Evolutionary conservation across 1,140 invertebrate species (phyloP).

Genomic region (Atta texana): DNA sequence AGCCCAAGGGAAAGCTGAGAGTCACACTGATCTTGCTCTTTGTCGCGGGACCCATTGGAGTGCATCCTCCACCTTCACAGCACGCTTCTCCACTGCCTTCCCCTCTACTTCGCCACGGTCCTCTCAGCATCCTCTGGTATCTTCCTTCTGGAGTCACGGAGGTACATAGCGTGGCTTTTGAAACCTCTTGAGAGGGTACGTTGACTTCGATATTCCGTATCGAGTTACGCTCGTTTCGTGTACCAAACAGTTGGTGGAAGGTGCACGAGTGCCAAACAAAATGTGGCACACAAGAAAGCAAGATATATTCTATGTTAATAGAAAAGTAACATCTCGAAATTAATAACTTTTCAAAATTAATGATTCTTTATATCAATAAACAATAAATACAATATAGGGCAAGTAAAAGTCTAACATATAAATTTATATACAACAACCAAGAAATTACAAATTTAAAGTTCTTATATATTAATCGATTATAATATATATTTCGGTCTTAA

Average conservation of each 20-base stretch:
- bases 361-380: no score
- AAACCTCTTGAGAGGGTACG: constrained; percentile 76
- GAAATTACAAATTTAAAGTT: no score
- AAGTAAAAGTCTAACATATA: no score
- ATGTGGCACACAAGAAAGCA: constrained; percentile 7
- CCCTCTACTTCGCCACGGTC: constrained; percentile 62
- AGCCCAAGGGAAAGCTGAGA: constrained; percentile 78
- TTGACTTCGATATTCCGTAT: constrained; percentile 80
- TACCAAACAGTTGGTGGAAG: constrained; percentile 72
- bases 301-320: neutral
- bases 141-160: constrained; percentile 69
- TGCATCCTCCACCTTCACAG: constrained; percentile 75
- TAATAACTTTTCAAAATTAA: no score
- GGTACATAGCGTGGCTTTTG: constrained; percentile 74
- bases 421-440: no score
- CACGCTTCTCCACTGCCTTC: constrained; percentile 41
- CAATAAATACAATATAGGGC: no score
- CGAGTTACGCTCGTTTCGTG: constrained; percentile 77
- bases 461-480: no score
- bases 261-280: constrained; percentile 46
- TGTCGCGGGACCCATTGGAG: constrained; percentile 78
- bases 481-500: no score
- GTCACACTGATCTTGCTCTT: constrained; percentile 83
- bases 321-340: no score
- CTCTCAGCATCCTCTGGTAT: constrained; percentile 56